Conservation (phyloP, 2,888 invertebrate genomes). For the Melieria omissa region DNA sequence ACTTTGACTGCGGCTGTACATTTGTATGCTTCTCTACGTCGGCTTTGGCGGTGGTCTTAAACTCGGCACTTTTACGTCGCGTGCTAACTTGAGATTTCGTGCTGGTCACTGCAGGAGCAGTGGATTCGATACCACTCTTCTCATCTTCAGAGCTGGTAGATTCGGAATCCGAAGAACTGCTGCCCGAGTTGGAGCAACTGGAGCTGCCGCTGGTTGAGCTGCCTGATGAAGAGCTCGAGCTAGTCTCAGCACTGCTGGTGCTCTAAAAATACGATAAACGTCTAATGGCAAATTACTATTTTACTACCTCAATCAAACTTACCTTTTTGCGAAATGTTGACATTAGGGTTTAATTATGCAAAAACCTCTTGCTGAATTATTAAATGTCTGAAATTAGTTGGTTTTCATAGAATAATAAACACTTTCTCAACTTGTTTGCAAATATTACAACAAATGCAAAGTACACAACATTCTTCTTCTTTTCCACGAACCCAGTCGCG, state of each 20-base stretch:
- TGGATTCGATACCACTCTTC: constrained; percentile 57
- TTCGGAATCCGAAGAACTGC: constrained; percentile 73
- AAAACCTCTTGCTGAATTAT: no score
- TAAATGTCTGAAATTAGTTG: no score
- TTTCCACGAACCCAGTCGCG: no score
- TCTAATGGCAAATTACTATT: not conserved
- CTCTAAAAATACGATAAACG: constrained; percentile 16
- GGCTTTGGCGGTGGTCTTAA: constrained; percentile 45
- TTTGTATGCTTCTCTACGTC: constrained; percentile 43
- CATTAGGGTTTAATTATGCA: not conserved
- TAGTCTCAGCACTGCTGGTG: constrained; percentile 39
- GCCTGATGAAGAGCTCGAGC: constrained; percentile 74
- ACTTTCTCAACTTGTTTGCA: no score
- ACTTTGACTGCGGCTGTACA: constrained; percentile 45
- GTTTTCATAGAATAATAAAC: no score
- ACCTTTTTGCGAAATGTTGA: constrained; percentile 23
- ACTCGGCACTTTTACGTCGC: constrained; percentile 51
- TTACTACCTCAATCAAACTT: not conserved
- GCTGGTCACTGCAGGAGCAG: constrained; percentile 55
- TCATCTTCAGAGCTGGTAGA: constrained; percentile 71
- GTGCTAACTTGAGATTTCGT: constrained; percentile 37
- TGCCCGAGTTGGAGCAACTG: constrained; percentile 76
- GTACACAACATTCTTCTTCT: no score
- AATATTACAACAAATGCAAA: no score
- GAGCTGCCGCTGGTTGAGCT: constrained; percentile 77